A percentile compares a stretch with the other conserved stretches of the same genome.
Evolutionary conservation across 2,888 invertebrate species (phyloP).

Genomic region (Diplolepis rosae): DNA sequence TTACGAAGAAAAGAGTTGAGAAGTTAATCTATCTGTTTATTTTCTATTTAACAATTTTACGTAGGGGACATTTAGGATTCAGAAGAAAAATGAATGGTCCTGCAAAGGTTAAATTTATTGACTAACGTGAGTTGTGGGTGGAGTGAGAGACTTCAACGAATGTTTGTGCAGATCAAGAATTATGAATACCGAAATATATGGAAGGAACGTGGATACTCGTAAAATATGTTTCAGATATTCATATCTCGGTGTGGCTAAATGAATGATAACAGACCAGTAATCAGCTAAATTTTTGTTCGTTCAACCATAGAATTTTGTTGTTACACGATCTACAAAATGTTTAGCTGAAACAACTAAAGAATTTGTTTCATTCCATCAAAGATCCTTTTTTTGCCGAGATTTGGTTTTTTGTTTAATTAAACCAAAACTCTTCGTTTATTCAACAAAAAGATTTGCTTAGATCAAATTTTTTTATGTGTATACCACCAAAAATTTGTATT

Average conservation of each 20-base stretch:
- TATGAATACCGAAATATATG: constrained; percentile 60
- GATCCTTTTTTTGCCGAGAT: too few species aligned
- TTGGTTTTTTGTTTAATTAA: too few species aligned
- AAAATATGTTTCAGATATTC: constrained; percentile 57
- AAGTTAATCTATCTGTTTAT: too few species aligned
- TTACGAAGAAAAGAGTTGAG: too few species aligned
- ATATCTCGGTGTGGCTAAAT: constrained; percentile 43
- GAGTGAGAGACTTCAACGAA: constrained; percentile 59
- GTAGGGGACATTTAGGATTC: too few species aligned
- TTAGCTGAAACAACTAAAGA: background rate
- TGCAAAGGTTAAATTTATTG: constrained; percentile 45
- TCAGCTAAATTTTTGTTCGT: background rate
- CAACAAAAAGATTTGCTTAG: too few species aligned
- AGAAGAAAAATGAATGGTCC: background rate
- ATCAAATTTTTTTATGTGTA: too few species aligned
- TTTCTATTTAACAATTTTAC: too few species aligned
- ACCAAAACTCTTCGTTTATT: too few species aligned
- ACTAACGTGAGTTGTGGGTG: constrained; percentile 43
- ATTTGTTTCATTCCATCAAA: too few species aligned
- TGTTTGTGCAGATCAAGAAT: constrained; percentile 57
- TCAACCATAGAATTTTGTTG: too few species aligned
- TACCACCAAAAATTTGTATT: too few species aligned
- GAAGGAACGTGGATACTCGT: constrained; percentile 50
- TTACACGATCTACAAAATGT: background rate
- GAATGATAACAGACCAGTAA: background rate